Conservation (phyloP, 2,797 vertebrate species). For the Pelobates cultripes region DNA sequence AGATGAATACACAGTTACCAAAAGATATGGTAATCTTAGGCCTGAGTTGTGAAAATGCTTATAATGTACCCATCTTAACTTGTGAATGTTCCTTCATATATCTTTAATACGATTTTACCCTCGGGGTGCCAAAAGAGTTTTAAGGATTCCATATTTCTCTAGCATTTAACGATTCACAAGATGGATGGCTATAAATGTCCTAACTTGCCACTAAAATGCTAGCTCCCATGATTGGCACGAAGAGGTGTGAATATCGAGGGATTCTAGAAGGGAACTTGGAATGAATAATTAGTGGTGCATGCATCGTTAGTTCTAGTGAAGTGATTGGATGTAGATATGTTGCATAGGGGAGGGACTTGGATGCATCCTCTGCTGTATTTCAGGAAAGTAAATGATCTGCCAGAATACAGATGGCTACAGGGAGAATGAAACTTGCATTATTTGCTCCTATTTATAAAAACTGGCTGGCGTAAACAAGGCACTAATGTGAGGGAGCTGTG, state of each 20-base stretch:
- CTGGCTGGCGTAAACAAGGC: not conserved
- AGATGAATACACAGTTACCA: too few relatives aligned
- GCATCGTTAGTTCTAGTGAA: slow-evolving; percentile 3
- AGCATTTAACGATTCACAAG: too few relatives aligned
- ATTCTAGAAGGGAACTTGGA: slow-evolving; percentile 1
- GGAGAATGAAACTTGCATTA: not conserved
- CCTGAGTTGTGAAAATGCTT: too few relatives aligned
- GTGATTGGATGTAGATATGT: slow-evolving; percentile 38
- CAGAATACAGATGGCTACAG: slow-evolving; percentile 7
- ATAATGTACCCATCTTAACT: too few relatives aligned
- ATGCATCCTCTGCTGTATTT: slow-evolving; percentile 11
- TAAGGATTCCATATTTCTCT: too few relatives aligned
- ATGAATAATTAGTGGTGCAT: slow-evolving; percentile 25
- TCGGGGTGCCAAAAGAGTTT: too few relatives aligned
- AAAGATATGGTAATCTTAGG: too few relatives aligned
- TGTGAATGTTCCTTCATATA: too few relatives aligned
- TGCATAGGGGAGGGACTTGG: slow-evolving; percentile 44
- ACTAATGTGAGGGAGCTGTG: not conserved
- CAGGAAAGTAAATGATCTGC: slow-evolving; percentile 17
- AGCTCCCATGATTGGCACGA: not conserved
- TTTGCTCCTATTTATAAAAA: not conserved
- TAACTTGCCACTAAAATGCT: too few relatives aligned
- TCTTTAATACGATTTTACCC: too few relatives aligned
- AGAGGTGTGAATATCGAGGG: slow-evolving; percentile 5
- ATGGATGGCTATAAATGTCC: too few relatives aligned